phyloP scores from a whole-genome alignment of 2,797 vertebrate genomes.

The Girardinus metallicus region DNA sequence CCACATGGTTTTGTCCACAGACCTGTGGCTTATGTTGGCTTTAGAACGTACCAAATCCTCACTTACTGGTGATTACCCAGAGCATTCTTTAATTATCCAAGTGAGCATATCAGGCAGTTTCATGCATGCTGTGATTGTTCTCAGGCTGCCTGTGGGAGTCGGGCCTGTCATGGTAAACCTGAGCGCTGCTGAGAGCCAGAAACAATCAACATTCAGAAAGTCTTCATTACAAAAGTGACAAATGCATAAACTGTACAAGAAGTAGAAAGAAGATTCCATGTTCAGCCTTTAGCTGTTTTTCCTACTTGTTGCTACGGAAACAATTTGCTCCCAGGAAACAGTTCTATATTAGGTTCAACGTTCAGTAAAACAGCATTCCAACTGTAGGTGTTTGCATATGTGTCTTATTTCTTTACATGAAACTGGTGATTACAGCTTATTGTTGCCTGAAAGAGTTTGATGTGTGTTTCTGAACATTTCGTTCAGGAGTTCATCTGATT shows the following conservation, averaged over 20 bases:
- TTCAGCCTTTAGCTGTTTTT: background rate
- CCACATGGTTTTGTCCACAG: background rate
- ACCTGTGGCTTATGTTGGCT: background rate
- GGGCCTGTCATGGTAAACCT: background rate
- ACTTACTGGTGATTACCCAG: background rate
- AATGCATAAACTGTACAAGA: background rate
- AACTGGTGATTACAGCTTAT: background rate
- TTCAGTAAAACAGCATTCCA: background rate
- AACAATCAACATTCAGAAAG: background rate
- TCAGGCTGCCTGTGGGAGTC: too few relatives aligned
- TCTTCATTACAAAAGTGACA: background rate
- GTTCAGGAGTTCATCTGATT: too few relatives aligned
- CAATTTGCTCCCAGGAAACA: slow-evolving; percentile 10
- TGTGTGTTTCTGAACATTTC: background rate
- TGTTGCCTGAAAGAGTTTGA: background rate
- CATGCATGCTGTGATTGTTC: background rate
- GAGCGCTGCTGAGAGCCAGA: background rate
- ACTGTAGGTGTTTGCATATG: background rate
- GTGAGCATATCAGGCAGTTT: background rate
- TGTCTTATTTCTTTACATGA: background rate
- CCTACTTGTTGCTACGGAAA: slow-evolving; percentile 11
- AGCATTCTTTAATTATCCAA: background rate
- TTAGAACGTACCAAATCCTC: background rate
- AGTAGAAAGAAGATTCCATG: background rate
- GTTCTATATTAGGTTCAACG: slow-evolving; percentile 6